These are phyloP conservation scores for Marmota monax DNA, from an alignment of 2,113 vertebrate genomes.

Conservation along the genomic window DNA sequence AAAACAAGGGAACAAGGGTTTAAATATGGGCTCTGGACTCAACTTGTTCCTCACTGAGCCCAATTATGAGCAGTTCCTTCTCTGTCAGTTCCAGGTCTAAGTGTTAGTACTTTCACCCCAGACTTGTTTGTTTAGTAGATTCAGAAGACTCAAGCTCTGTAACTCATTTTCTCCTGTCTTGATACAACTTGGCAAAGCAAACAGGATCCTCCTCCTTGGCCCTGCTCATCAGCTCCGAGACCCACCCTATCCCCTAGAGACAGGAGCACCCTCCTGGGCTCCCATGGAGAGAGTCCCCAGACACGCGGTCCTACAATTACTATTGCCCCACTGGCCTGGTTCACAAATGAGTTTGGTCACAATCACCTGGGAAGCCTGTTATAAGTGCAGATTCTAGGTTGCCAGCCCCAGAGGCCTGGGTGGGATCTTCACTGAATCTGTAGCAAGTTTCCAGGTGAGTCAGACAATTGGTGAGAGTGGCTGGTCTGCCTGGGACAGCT, in stretches of 20 bases:
- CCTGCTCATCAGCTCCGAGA: not conserved
- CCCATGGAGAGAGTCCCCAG: not conserved
- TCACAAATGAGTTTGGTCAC: not conserved
- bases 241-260: not conserved
- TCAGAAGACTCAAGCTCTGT: not conserved
- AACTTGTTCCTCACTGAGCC: slow-evolving; percentile 1
- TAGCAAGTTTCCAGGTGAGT: not conserved
- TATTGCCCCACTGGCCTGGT: not conserved
- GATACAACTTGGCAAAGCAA: not conserved
- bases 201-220: not conserved
- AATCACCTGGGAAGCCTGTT: not conserved
- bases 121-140: not conserved
- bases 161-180: slow-evolving; percentile 4
- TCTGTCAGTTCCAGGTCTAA: not conserved
- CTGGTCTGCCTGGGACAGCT: not conserved
- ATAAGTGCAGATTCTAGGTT: not conserved
- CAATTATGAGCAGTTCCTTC: not conserved
- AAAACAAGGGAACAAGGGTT: slow-evolving; percentile 35
- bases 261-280: not conserved
- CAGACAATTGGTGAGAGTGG: not conserved
- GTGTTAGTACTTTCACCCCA: not conserved
- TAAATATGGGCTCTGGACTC: slow-evolving; percentile 14
- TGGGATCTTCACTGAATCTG: not conserved
- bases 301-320: not conserved
- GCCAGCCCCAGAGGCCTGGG: not conserved